Evolutionary conservation across 2,888 invertebrate genomes (phyloP).

Genomic region (Suillia variegata): DNA sequence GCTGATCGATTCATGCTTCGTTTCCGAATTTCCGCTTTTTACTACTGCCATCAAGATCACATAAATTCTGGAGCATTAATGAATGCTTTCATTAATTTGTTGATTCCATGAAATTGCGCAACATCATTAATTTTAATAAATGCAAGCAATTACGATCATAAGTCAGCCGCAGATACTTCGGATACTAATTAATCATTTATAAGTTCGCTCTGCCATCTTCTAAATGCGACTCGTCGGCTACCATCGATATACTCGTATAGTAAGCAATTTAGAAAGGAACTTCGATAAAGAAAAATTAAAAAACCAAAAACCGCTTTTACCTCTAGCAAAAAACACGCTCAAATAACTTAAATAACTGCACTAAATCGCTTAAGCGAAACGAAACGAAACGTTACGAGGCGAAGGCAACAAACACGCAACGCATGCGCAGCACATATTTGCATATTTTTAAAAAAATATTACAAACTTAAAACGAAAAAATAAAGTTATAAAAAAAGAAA

Average conservation of each 20-base stretch:
- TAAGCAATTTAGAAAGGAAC: neutral
- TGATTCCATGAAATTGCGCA: neutral
- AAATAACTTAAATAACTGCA: constrained; percentile 7
- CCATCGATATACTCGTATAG: neutral
- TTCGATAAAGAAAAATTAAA: too few relatives aligned
- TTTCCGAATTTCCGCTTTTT: too few relatives aligned
- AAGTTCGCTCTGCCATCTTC: neutral
- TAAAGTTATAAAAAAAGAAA: constrained; percentile 18
- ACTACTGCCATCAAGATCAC: too few relatives aligned
- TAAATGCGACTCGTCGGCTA: constrained; percentile 1
- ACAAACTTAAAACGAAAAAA: too few relatives aligned
- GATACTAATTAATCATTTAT: constrained; percentile 44
- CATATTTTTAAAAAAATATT: too few relatives aligned
- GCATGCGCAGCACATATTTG: constrained; percentile 23
- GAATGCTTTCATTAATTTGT: neutral
- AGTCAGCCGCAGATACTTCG: constrained; percentile 7
- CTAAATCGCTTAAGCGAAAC: constrained; percentile 4
- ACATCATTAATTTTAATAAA: constrained; percentile 5
- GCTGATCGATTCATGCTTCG: too few relatives aligned
- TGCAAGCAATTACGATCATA: constrained; percentile 3
- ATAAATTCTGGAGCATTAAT: too few relatives aligned
- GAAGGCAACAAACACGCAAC: constrained; percentile 4
- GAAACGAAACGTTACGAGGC: too few relatives aligned
- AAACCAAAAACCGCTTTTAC: too few relatives aligned
- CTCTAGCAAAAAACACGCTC: neutral